A percentile compares a stretch with the other conserved stretches of the same genome.
Conservation (phyloP, 2,888 invertebrate species). For the Callyntrura sp. region DNA sequence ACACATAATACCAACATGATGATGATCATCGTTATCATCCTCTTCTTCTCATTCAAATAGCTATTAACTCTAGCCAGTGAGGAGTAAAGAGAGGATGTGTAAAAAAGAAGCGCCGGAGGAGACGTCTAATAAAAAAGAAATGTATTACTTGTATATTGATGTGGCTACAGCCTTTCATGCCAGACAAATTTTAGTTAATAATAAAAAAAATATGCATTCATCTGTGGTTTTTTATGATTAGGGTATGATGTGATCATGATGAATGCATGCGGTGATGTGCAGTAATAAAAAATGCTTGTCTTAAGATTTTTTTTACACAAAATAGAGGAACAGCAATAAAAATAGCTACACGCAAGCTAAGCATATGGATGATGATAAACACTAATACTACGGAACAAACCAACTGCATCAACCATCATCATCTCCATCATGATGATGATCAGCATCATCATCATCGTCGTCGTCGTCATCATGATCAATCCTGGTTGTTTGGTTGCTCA, state of each 20-base stretch:
- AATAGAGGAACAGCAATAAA: slow-evolving; percentile 41
- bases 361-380: background rate
- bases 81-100: background rate
- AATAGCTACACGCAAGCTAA: slow-evolving; percentile 42
- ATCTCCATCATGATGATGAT: background rate
- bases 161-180: background rate
- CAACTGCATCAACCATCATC: slow-evolving; percentile 17
- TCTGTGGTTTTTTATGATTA: background rate
- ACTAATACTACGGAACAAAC: background rate
- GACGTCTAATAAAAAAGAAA: slow-evolving; percentile 27
- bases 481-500: background rate
- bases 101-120: slow-evolving; percentile 40
- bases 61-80: slow-evolving; percentile 1
- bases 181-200: slow-evolving; percentile 30
- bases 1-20: background rate
- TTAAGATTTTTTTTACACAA: slow-evolving; percentile 28
- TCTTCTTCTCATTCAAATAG: no score
- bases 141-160: background rate
- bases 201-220: background rate
- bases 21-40: background rate
- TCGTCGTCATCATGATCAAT: no score
- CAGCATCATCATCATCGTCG: background rate
- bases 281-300: slow-evolving; percentile 50
- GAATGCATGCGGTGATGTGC: slow-evolving; percentile 29
- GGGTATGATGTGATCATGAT: slow-evolving; percentile 13